Percentiles rank a stretch among this genome's conserved stretches.
Conservation (phyloP, 2,113 vertebrate genomes). For the Hoplias malabaricus region DNA sequence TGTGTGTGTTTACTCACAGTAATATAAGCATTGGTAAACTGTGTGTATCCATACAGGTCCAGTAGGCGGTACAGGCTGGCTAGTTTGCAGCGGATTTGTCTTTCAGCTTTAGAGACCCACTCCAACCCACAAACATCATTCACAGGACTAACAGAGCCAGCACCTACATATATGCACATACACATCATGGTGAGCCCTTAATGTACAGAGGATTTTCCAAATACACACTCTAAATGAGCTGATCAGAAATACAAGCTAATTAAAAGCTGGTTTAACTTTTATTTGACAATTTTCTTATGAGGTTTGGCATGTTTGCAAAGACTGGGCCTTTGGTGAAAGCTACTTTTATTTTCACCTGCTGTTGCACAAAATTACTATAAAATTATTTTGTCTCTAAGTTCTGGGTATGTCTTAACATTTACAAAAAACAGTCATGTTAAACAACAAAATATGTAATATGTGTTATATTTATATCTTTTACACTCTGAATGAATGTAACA, state of each 20-base stretch:
- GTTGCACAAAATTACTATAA: not conserved
- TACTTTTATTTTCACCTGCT: not conserved
- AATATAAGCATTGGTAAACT: slow-evolving; percentile 31
- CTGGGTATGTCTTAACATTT: too few relatives aligned
- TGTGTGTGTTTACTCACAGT: slow-evolving; percentile 20
- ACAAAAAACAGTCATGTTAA: too few relatives aligned
- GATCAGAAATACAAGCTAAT: not conserved
- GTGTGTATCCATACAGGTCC: slow-evolving; percentile 85
- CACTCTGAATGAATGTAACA: too few relatives aligned
- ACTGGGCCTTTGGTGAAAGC: too few relatives aligned
- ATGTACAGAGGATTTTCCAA: not conserved
- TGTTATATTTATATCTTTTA: too few relatives aligned
- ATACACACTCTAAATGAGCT: not conserved
- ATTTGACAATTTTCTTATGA: not conserved
- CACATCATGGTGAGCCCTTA: slow-evolving; percentile 60
- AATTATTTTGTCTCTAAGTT: not conserved
- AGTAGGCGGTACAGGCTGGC: slow-evolving; percentile 87
- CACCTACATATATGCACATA: slow-evolving; percentile 68
- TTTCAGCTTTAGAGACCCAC: slow-evolving; percentile 87
- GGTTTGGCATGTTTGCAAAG: too few relatives aligned
- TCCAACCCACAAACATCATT: slow-evolving; percentile 87
- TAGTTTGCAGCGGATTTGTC: slow-evolving; percentile 87
- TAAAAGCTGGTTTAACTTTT: not conserved
- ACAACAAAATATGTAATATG: too few relatives aligned
- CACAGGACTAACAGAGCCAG: slow-evolving; percentile 87